Evolutionary conservation across 1,140 invertebrate genomes (phyloP).

Genomic region (Vanessa atalanta): DNA sequence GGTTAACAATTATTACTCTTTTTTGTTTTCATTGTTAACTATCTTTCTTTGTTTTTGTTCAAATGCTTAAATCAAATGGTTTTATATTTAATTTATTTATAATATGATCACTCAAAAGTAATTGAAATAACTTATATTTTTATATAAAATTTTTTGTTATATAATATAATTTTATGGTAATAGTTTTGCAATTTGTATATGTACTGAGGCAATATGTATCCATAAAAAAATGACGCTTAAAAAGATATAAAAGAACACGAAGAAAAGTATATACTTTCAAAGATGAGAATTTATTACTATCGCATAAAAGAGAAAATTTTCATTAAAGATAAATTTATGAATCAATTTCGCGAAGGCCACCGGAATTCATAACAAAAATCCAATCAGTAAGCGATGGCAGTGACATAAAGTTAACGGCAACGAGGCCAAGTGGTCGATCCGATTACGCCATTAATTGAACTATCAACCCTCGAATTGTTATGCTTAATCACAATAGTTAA

Average conservation of each 20-base stretch:
- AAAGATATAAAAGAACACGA: neutral
- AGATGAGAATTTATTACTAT: conserved; percentile 1
- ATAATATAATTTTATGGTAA: no score
- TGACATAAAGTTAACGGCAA: conserved; percentile 24
- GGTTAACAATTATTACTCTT: no score
- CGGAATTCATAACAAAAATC: conserved; percentile 21
- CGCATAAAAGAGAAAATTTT: conserved; percentile 1
- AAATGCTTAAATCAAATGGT: no score
- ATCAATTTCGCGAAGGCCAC: conserved; percentile 8
- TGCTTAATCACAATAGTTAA: neutral
- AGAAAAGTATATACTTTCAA: neutral
- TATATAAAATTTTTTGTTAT: no score
- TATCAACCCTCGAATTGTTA: conserved; percentile 2
- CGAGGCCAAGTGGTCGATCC: conserved; percentile 19
- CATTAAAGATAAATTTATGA: conserved; percentile 8
- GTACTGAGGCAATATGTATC: neutral
- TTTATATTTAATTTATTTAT: no score
- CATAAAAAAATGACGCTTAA: neutral
- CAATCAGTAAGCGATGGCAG: conserved; percentile 19
- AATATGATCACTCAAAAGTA: no score
- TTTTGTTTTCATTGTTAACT: no score
- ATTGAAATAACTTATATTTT: no score
- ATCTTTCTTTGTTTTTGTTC: no score
- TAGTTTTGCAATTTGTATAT: no score
- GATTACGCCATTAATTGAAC: conserved; percentile 27